Base-by-base conservation (phyloP, 37 sponge, comb jelly and placozoan species). In the Corticium candelabrum region DNA sequence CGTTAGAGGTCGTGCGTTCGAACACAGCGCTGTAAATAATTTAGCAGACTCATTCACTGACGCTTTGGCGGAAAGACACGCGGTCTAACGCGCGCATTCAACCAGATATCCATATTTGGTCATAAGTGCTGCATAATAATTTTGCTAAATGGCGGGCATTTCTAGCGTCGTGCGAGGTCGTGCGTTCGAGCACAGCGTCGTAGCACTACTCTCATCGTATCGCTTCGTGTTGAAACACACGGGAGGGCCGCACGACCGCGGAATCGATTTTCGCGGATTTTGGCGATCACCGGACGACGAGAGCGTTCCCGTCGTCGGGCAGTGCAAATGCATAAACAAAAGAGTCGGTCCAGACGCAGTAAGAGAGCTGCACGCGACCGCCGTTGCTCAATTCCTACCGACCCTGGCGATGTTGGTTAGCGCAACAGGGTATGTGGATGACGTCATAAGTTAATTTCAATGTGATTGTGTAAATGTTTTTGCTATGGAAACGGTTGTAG, bases 211-310 rank as follows among this genome's bases (percentile, higher is more conserved):
- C 15, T 50, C 62, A 21, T 21, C 15, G 15, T 50, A 50, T 50
- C 62, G 62, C 11, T 50, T 50, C 62, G 62, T 50, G 34, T 30
- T 90, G 36, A 2, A 31, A 36, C 91, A 87, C 80, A 81, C 78
- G 15, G 91, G 91, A 5, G 74, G 87, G 62, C 1, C 80, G 0
- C 81, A 82, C 37, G 91, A 90, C 37, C 35, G 40, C 35, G 91
- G 91, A 40, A 78, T 85, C 33, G 91, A 90, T 72, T 90, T 90
- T 67, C 68, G 37, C 5, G 91, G 91, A 0, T 39, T 74, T 31
- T 90, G 91, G 91, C 73, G 81, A 27, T 85, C 86, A 0, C 85
- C 83, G 15, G 29, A 79, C n/a, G 15, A 21, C 11, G 74, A 40
- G 2, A 68, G 41, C 5, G 2, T 90, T 0, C 76, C 78, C 7